Conservation (phyloP, 2,888 invertebrate species). For the Melangyna quadrimaculata region DNA sequence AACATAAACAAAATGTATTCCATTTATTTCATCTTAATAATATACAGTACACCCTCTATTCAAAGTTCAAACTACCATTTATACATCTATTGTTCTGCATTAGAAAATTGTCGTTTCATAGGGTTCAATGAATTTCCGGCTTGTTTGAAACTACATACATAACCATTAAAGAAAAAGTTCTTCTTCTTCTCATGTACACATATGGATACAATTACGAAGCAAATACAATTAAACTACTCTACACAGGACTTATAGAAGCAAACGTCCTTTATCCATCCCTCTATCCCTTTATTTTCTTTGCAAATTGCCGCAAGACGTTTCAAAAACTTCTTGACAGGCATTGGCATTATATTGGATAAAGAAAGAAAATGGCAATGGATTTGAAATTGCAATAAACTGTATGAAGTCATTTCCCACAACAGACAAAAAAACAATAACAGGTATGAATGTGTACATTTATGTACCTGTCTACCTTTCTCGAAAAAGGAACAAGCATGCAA, state of each 20-base stretch:
- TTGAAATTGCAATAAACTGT: slow-evolving; percentile 31
- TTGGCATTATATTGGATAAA: background rate
- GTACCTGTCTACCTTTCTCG: no score
- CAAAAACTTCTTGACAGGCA: slow-evolving; percentile 5
- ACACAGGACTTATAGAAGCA: background rate
- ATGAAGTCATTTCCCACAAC: background rate
- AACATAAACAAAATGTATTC: background rate
- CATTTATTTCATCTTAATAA: background rate
- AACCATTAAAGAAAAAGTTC: background rate
- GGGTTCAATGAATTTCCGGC: background rate
- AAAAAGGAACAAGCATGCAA: background rate
- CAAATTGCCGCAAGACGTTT: background rate
- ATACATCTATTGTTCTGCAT: background rate
- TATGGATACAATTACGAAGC: background rate
- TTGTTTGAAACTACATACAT: background rate
- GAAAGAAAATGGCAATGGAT: background rate
- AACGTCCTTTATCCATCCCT: background rate
- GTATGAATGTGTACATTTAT: background rate
- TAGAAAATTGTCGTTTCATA: background rate
- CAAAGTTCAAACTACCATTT: background rate
- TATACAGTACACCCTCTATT: background rate
- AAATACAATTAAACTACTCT: background rate
- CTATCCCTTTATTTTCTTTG: background rate
- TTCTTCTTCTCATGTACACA: background rate
- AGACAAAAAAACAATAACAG: background rate